Evolutionary conservation across 2,797 vertebrate species (phyloP).

Genomic region (Artibeus lituratus): DNA sequence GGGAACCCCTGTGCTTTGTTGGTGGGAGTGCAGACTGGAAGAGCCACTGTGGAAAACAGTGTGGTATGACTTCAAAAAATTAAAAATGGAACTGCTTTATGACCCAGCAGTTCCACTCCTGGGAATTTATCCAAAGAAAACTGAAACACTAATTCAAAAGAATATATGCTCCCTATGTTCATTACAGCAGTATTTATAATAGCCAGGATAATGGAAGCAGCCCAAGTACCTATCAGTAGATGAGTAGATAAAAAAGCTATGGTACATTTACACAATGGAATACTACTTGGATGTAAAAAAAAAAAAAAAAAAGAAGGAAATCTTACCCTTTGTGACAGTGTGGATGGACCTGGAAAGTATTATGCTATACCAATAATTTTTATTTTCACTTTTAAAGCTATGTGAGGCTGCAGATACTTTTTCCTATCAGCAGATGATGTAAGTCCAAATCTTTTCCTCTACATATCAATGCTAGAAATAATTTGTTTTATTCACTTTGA

Average conservation of each 20-base stretch:
- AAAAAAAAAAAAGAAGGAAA: not conserved
- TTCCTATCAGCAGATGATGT: not conserved
- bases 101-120: not conserved
- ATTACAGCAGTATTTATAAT: not conserved
- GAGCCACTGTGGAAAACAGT: not conserved
- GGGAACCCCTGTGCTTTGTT: not conserved
- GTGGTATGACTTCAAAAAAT: not conserved
- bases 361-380: not conserved
- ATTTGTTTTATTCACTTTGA: slow-evolving; percentile 8
- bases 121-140: not conserved
- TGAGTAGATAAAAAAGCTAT: not conserved
- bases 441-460: not conserved
- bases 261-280: not conserved
- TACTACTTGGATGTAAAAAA: not conserved
- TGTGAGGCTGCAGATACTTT: not conserved
- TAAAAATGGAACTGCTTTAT: not conserved
- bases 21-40: not conserved
- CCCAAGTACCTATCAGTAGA: not conserved
- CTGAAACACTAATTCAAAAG: not conserved
- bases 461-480: not conserved
- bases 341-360: not conserved
- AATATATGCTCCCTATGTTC: not conserved
- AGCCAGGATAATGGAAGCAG: not conserved
- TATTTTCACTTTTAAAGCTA: slow-evolving; percentile 8
- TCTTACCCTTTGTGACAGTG: not conserved